A percentile compares a stretch with the other conserved stretches of the same genome.
Evolutionary conservation across 1,140 invertebrate genomes (phyloP).

Genomic region (Brachionus rotundiformis): DNA sequence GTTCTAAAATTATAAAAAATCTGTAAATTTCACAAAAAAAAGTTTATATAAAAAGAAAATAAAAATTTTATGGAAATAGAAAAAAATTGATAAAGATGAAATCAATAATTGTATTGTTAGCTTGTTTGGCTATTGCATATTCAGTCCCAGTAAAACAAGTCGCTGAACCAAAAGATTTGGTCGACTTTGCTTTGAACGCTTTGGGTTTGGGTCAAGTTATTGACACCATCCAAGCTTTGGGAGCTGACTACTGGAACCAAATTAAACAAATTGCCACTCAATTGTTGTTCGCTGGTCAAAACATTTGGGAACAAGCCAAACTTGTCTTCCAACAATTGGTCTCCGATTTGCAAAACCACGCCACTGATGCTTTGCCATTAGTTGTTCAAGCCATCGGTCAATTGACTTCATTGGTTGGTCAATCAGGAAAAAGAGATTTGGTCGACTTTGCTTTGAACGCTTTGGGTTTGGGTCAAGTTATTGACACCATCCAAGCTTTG

Average conservation of each 20-base stretch:
- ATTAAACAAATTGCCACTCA: constrained; percentile 17
- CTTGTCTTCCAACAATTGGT: background rate
- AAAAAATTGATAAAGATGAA: background rate
- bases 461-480: background rate
- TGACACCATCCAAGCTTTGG: background rate
- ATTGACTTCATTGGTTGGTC: background rate
- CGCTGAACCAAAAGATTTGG: background rate
- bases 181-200: background rate
- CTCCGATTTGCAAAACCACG: constrained; percentile 31
- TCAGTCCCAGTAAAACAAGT: background rate
- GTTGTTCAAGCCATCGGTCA: constrained; percentile 30
- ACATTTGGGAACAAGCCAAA: constrained; percentile 19
- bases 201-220: constrained; percentile 36
- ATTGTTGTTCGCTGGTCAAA: constrained; percentile 39
- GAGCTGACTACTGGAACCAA: background rate
- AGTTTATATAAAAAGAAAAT: background rate
- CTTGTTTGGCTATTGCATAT: constrained; percentile 26
- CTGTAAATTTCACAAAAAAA: background rate
- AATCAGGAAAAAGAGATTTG: background rate
- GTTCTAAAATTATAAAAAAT: background rate
- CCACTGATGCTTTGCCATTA: constrained; percentile 10
- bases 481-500: background rate
- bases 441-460: background rate
- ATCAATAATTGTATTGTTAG: background rate
- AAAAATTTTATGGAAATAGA: background rate